phyloP scores from a whole-genome alignment of 2,113 vertebrate genomes.

The Leucoraja erinaceus region DNA sequence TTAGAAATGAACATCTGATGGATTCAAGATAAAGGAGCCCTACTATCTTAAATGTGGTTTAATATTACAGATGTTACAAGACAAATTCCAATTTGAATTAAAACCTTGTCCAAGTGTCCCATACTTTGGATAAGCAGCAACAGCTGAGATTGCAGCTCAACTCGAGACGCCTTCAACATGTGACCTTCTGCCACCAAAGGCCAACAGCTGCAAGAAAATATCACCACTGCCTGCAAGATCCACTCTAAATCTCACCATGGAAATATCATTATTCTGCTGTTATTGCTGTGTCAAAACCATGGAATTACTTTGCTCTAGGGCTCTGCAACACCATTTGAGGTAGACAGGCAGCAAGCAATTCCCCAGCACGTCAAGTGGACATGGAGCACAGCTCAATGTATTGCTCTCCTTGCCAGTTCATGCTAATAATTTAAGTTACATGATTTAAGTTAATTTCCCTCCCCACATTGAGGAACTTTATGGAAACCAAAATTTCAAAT shows the following conservation, averaged over 20 bases:
- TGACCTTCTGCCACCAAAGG: too few relatives aligned
- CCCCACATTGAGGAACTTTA: not conserved
- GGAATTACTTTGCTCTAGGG: too few relatives aligned
- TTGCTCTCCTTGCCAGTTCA: too few relatives aligned
- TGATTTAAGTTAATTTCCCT: not conserved
- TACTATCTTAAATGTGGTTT: not conserved
- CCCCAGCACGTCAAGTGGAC: too few relatives aligned
- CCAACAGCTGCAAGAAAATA: too few relatives aligned
- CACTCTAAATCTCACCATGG: too few relatives aligned
- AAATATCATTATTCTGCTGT: too few relatives aligned
- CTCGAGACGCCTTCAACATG: not conserved
- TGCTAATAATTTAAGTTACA: not conserved
- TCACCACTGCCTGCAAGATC: too few relatives aligned
- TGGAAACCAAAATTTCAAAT: not conserved
- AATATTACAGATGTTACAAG: not conserved
- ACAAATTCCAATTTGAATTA: not conserved
- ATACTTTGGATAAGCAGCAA: not conserved
- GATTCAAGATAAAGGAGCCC: not conserved
- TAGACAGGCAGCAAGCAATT: too few relatives aligned
- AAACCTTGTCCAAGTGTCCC: not conserved
- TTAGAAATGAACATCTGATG: not conserved
- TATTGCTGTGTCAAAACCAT: too few relatives aligned
- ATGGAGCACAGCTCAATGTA: too few relatives aligned
- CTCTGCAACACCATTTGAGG: too few relatives aligned
- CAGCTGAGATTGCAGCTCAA: constrained; percentile 18